Evolutionary conservation across 2,888 invertebrate genomes (phyloP), one percentile per base, ranked within the genome.

Genomic region (Xestia rhomboidea): DNA sequence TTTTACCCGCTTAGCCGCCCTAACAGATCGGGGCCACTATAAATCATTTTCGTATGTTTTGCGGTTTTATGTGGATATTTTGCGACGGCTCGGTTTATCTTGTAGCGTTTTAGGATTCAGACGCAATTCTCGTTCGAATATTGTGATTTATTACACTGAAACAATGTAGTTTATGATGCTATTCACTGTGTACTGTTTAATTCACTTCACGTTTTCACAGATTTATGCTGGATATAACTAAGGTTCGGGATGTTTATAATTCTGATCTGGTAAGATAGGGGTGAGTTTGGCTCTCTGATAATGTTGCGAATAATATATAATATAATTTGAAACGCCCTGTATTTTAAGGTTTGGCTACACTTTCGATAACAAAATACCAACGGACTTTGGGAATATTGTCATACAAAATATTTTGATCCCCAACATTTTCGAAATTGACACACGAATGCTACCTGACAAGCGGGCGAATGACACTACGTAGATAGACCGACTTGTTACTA

Each of bases 21-120:
- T 89, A 93, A 93, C 95, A 94, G 94, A 95, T 94, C 93, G 94
- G 90, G 90, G 88, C 89, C 90, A 92, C 93, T 93, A 95, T 96
- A 95, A 95, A 95, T 96, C 95, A 95, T 95, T 95, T 95, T 94
- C 91, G 92, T 94, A 94, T 94, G 93, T 94, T 95, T 94, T 94
- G 93, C 91, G 93, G 94, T 94, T 95, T 95, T 94, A 93, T 94
- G 91, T 91, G 93, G 93, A 94, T 94, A 94, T 94, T 87, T 91
- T 88, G 89, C 93, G 91, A 91, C 89, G 91, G 89, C 84, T 86
- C 89, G 90, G 93, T 95, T 94, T 95, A 95, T 95, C 93, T 94
- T 94, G 93, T 95, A 94, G 92, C 92, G 91, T 92, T 94, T 93
- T 92, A 90, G 91, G 91, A 89, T 93, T 92, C 89, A 90, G 87